phyloP scores from a whole-genome alignment of 2,888 invertebrate species.

The Nephrocerus scutellatus region DNA sequence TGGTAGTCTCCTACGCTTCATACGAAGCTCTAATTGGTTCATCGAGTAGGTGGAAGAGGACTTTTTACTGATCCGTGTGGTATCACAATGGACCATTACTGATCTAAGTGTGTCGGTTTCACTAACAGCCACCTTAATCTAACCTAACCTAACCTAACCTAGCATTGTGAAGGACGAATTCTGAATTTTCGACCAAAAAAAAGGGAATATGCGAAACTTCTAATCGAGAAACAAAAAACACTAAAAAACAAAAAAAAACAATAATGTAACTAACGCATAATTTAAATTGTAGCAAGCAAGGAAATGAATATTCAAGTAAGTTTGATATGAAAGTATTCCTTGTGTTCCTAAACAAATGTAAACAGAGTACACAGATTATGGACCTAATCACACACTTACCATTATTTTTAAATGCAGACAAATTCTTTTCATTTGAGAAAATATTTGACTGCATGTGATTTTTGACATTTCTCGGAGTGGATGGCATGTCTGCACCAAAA shows the following conservation, averaged over 20 bases:
- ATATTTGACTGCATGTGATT: slow-evolving; percentile 48
- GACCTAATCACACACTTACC: too few relatives aligned
- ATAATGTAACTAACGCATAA: slow-evolving; percentile 10
- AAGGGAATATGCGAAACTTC: too few relatives aligned
- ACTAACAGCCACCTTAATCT: too few relatives aligned
- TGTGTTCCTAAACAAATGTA: background rate
- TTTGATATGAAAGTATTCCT: slow-evolving; percentile 1
- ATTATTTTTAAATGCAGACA: slow-evolving; percentile 38
- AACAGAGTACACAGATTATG: background rate
- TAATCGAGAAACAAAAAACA: slow-evolving; percentile 12
- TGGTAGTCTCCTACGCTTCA: too few relatives aligned
- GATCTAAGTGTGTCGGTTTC: too few relatives aligned
- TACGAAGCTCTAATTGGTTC: too few relatives aligned
- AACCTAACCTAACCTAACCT: too few relatives aligned
- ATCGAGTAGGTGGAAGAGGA: too few relatives aligned
- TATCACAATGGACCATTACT: too few relatives aligned
- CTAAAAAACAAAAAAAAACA: slow-evolving; percentile 14
- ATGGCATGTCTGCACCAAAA: slow-evolving; percentile 46
- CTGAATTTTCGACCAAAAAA: too few relatives aligned
- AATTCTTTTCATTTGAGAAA: slow-evolving; percentile 46
- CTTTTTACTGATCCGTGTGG: too few relatives aligned
- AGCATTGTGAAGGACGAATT: too few relatives aligned
- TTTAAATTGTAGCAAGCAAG: background rate
- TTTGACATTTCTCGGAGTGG: slow-evolving; percentile 44
- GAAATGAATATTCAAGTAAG: background rate